phyloP scores from a whole-genome alignment of 1,140 invertebrate species.

The Metopolophium dirhodum region DNA sequence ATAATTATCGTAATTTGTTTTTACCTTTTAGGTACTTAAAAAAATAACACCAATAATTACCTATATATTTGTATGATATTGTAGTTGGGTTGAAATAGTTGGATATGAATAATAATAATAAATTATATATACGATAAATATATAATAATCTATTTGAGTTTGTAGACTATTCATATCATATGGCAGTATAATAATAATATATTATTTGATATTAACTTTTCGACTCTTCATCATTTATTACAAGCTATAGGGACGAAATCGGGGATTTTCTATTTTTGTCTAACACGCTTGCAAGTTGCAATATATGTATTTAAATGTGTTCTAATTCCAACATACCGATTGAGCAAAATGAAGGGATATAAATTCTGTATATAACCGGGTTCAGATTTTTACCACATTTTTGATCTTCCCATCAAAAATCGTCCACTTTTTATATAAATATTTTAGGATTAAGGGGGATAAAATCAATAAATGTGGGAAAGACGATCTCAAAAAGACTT shows the following conservation, averaged over 20 bases:
- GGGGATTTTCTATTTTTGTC: not conserved
- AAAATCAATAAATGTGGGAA: not conserved
- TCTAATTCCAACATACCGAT: not conserved
- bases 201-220: not conserved
- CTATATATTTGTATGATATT: not conserved
- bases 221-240: not conserved
- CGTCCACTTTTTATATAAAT: not conserved
- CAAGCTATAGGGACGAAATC: not conserved
- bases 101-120: not conserved
- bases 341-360: not conserved
- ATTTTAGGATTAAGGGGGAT: not conserved
- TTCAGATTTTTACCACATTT: not conserved
- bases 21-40: not conserved
- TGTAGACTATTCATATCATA: not conserved
- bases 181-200: not conserved
- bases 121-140: no score
- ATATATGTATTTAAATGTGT: not conserved
- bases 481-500: not conserved
- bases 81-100: not conserved
- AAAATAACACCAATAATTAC: not conserved
- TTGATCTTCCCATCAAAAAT: not conserved
- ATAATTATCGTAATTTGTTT: not conserved
- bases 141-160: not conserved
- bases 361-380: not conserved
- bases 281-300: not conserved